Evolutionary conservation across 2,113 vertebrate genomes (phyloP), one percentile per base, ranked within the genome.

Genomic region (Calonectris borealis): DNA sequence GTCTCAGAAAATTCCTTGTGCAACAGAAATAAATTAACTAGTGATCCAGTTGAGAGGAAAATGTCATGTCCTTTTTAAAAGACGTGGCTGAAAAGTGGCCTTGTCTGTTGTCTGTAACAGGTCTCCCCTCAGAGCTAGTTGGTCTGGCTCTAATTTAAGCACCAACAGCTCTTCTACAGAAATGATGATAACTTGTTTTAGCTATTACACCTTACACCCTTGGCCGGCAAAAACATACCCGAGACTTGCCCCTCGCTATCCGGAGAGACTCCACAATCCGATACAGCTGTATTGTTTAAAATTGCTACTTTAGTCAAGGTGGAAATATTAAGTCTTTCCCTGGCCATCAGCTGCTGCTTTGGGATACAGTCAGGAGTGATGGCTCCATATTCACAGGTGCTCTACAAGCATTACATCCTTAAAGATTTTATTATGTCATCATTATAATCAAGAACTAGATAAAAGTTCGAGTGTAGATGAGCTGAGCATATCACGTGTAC

Each of bases 51-150:
- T 72, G 60, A 92, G 71, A 58, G 78, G 90, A 90, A 89, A 93
- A 83, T 77, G 68, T 80, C 71, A 73, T 21, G 64, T 90, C 71
- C 79, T 92, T 95, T 66, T 83, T 65, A 77, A 88, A 93, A 77
- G 82, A 95, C 9, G 8, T 76, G 85, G 83, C 26, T 91, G 82
- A 94, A 96, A 91, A 83, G 32, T 70, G 55, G 51, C 83, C 72
- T 73, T 66, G 54, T 46, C 66, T 80, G 66, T 86, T 88, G 40
- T 65, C 38, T 86, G 83, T 72, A 88, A 92, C 80, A 86, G 83
- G 88, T 80, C 80, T 88, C 57, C 60, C 57, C 62, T 58, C 40
- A 44, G 29, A 64, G 31, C 71, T 46, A 9, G 16, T 6, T 68
- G n/a, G 16, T 42, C 36, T 71, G 40, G 58, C 62, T 81, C 64